Evolutionary conservation across 1,140 invertebrate genomes (phyloP), one percentile per base, ranked within the genome.

Genomic region (Apocrypta bakeri): DNA sequence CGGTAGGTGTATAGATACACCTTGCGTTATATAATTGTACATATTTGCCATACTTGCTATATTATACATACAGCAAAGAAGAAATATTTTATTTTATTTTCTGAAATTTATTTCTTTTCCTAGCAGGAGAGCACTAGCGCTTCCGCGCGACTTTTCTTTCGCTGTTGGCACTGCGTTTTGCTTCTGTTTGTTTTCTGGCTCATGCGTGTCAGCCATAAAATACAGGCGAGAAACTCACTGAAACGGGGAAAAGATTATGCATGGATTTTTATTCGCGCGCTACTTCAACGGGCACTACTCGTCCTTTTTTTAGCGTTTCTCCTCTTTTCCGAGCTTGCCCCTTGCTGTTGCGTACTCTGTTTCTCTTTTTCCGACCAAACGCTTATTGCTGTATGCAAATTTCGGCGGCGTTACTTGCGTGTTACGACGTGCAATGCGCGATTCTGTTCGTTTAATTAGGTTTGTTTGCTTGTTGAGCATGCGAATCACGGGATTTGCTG

Each of bases 191-290:
- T 40, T 74, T 61, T 24, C n/a, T 56, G 21, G 48, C 21, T 56
- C 48, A 17, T 6, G 48, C 63, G 29, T 21, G 61, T 56, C 72
- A 29, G 48, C 37, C 40, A 31, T 69, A 76, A 82, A 82, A 76
- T 42, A 82, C 64, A 82, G 68, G 27, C 63, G 63, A 64, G 31
- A 77, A 76, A 77, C 66, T 77, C 81, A 66, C 68, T 82, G 81
- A 82, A 77, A 82, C 81, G 27, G 74, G 81, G 42, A 72, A 82
- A 82, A 77, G 74, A 77, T 77, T 73, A 78, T 73, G 75, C 81
- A 73, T 75, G 73, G 69, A 11, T 48, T 78, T 83, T 72, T 78
- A 78, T 64, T 77, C 69, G 75, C 77, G 48, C 48, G 66, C 71
- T 82, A 42, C 48, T 82, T 82, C 75, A 78, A 37, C 81, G 74